Percentiles rank a stretch among this genome's conserved stretches.
phyloP scores from a whole-genome alignment of 2,113 vertebrate genomes.

The Hucho hucho region DNA sequence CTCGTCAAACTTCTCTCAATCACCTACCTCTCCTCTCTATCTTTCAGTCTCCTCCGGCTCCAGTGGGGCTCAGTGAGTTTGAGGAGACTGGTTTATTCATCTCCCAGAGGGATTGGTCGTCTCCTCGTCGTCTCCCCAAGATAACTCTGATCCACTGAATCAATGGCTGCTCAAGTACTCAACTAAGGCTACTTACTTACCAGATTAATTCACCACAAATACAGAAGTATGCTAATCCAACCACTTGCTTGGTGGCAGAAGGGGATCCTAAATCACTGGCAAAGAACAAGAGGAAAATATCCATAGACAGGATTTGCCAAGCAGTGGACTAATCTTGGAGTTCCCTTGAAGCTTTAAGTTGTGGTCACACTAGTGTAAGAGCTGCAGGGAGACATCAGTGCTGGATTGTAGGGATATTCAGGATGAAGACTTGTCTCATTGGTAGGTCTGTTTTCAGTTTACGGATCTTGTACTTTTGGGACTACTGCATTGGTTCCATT shows the following conservation, averaged over 20 bases:
- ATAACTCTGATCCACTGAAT: slow-evolving; percentile 61
- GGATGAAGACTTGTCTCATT: too few relatives aligned
- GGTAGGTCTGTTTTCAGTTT: too few relatives aligned
- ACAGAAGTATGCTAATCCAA: slow-evolving; percentile 63
- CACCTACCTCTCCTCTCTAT: slow-evolving; percentile 8
- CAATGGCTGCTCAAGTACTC: slow-evolving; percentile 53
- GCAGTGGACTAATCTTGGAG: background rate
- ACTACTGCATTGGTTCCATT: too few relatives aligned
- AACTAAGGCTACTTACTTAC: slow-evolving; percentile 22
- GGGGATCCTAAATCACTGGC: background rate
- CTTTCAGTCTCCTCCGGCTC: slow-evolving; percentile 20
- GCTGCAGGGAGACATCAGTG: too few relatives aligned
- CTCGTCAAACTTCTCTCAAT: background rate
- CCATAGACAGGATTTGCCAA: slow-evolving; percentile 6
- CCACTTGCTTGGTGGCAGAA: slow-evolving; percentile 20
- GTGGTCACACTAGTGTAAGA: background rate
- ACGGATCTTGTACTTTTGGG: too few relatives aligned
- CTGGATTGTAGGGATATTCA: too few relatives aligned
- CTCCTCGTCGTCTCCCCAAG: slow-evolving; percentile 38
- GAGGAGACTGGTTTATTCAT: slow-evolving; percentile 41
- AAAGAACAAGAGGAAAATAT: slow-evolving; percentile 15
- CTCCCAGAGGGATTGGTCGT: slow-evolving; percentile 45
- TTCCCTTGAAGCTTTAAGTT: slow-evolving; percentile 26
- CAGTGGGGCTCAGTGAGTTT: slow-evolving; percentile 44
- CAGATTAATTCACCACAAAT: slow-evolving; percentile 51